Base-by-base conservation (phyloP, 2,888 invertebrate genomes). In the Mythimna albipuncta region DNA sequence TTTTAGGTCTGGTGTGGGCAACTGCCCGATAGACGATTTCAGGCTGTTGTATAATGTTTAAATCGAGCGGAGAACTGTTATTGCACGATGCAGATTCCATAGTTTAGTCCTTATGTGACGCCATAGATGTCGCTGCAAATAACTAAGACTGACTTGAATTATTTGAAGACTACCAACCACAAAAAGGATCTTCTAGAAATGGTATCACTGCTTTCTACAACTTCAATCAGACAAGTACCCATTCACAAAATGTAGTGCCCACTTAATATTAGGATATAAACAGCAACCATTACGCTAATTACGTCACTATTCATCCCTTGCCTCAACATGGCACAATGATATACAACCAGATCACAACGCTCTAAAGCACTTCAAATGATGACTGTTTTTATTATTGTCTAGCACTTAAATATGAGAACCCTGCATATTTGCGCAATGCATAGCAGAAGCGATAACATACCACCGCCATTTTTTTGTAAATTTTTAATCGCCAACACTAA, bases 301-400 rank as follows among this genome's bases (percentile, higher is more conserved):
- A 73, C 44, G 65, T 58, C 35, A 76, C 69, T 69, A 77, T 70
- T 58, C 61, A 52, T 69, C 41, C 69, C 64, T 74, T 74, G 84
- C 84, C 77, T 69, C 54, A 59, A 70, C 83, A 82, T 82, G 84
- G 82, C 82, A 82, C 81, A 73, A 77, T 67, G 58, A 66, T 61
- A 70, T 72, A 83, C 82, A 79, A 81, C 72, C 74, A 64, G 74
- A 85, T 80, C 72, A 83, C 82, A 83, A 85, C 75, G 26, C 67
- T 71, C 57, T 74, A 76, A 69, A 75, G 63, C 38, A 75, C 73
- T 77, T 73, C 67, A 52, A 58, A 69, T 61, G 69, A 77, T 69
- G 71, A 75, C 16, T 73, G 66, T 73, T 70, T 64, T 52, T 62
- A 73, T 85, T 87, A 87, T 87, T 87, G 87, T 87, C 86, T 79